These are phyloP conservation scores for Drosophila triauraria DNA, from an alignment of 1,140 invertebrate species.

Conservation along the genomic window DNA sequence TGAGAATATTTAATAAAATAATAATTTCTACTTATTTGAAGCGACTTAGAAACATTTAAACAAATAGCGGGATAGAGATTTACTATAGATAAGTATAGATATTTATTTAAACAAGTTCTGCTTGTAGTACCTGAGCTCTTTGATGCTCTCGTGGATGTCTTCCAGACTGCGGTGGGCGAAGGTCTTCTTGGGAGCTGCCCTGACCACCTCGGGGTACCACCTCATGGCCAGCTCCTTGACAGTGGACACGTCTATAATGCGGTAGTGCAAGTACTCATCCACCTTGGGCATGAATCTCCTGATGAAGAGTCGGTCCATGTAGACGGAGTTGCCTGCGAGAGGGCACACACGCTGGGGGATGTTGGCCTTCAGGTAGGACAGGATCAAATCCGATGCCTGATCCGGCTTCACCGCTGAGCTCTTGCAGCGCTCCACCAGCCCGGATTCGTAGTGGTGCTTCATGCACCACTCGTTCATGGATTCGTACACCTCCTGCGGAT, in stretches of 20 bases:
- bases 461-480: constrained; percentile 94
- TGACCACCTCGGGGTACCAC: constrained; percentile 89
- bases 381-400: constrained; percentile 89
- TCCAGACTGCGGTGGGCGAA: constrained; percentile 90
- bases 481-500: constrained; percentile 90
- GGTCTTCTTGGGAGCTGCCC: constrained; percentile 88
- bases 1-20: too few relatives aligned
- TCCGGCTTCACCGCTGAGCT: constrained; percentile 89
- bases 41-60: neutral
- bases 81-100: too few relatives aligned
- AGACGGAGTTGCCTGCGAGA: constrained; percentile 95
- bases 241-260: constrained; percentile 96
- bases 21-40: neutral
- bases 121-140: constrained; percentile 92
- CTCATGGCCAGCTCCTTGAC: constrained; percentile 93
- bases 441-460: constrained; percentile 90
- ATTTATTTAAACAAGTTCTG: constrained; percentile 86
- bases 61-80: too few relatives aligned
- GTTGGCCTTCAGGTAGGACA: constrained; percentile 91
- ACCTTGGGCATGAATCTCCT: constrained; percentile 91
- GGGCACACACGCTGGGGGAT: constrained; percentile 89
- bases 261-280: constrained; percentile 94
- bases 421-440: constrained; percentile 89
- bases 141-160: constrained; percentile 95
- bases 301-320: constrained; percentile 93